Base-by-base conservation (phyloP, 2,797 vertebrate genomes). In the Balearica regulorum region DNA sequence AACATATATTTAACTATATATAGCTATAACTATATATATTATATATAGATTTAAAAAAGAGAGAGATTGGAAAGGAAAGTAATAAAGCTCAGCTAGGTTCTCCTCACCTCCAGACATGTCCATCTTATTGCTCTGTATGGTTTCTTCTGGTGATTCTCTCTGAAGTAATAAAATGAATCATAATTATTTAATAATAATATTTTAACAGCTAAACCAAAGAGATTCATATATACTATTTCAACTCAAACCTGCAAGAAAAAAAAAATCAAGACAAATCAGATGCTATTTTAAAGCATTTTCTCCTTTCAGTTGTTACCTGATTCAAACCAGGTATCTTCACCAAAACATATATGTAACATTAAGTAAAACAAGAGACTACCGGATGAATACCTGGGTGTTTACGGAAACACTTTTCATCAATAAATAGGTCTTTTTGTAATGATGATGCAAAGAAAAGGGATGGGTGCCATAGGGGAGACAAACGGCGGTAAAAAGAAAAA, bases 91-190 rank as follows among this genome's bases (percentile, higher is more conserved):
- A 61, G 53, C 11, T 49, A 1, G 0, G 22, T 46, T 80, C 29
- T 78, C 21, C 24, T 89, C 58, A 99, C 99, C 99, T 98, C 98
- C 98, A 97, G 98, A 97, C 95, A 99, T 96, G 88, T 99, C 99
- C 98, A 98, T 98, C 98, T 99, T 99, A 98, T 98, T 98, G 98
- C 98, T 98, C 98, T 99, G 99, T 97, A 99, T 97, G 92, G 98
- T 97, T 97, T 99, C 99, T 72, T 99, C 99, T 95, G 99, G 97
- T 68, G 98, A 98, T 95, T 99, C 99, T 98, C 99, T 99, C 99
- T 99, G 98, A 78, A 96, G 95, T 53, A 94, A 69, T 43, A 96
- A 96, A 97, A 89, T 14, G 31, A 71, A 69, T 72, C 60, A 72
- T 8, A 55, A 80, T 91, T 89, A 80, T 31, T 93, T 83, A 88